Evolutionary conservation across 2,888 invertebrate genomes (phyloP).

Genomic region (Tromatobia lineatoria): DNA sequence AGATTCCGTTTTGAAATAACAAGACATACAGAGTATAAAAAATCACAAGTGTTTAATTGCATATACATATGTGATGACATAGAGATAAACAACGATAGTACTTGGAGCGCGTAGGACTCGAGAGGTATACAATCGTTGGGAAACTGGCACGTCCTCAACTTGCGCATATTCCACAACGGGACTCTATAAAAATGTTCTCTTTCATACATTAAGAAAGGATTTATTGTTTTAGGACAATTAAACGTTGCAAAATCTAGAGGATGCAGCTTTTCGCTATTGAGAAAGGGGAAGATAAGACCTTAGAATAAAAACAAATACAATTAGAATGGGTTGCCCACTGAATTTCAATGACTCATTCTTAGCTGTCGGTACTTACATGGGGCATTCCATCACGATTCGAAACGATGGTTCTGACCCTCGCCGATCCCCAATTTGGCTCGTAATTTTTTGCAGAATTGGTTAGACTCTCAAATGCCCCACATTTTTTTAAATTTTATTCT

Average conservation of each 20-base stretch:
- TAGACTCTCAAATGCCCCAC: too few relatives aligned
- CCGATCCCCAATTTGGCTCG: too few relatives aligned
- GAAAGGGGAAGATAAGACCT: not conserved
- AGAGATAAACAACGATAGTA: conserved; percentile 23
- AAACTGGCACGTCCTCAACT: conserved; percentile 44
- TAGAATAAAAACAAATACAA: not conserved
- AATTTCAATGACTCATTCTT: too few relatives aligned
- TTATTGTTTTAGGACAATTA: conserved; percentile 63
- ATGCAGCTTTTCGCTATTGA: conserved; percentile 23
- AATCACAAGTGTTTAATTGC: conserved; percentile 37
- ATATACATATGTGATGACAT: not conserved
- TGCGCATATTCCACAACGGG: conserved; percentile 46
- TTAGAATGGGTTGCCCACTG: too few relatives aligned
- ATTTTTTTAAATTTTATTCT: too few relatives aligned
- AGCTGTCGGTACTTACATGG: too few relatives aligned
- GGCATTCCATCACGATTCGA: too few relatives aligned
- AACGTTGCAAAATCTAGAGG: conserved; percentile 53
- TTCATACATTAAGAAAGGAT: conserved; percentile 55
- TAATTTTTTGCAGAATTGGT: too few relatives aligned
- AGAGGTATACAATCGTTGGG: conserved; percentile 39
- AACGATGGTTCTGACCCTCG: too few relatives aligned
- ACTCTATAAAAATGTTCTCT: conserved; percentile 63
- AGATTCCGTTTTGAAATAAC: conserved; percentile 43
- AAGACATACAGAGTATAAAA: not conserved
- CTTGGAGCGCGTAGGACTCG: not conserved